phyloP scores from a whole-genome alignment of 2,797 vertebrate species.

The Ctenopoma multispine region DNA sequence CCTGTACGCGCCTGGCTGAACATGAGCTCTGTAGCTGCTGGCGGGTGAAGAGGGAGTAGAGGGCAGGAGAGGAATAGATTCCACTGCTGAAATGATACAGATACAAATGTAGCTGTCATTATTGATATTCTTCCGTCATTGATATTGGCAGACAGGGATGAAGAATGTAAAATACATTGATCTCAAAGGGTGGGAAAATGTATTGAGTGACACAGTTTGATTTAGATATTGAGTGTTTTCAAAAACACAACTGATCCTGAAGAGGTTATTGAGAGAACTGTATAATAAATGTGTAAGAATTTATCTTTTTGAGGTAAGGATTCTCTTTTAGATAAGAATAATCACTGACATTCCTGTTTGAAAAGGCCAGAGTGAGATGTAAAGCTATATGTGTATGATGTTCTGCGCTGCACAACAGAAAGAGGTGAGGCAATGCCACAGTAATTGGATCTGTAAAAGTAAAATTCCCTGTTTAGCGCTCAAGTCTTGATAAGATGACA shows the following conservation, averaged over 20 bases:
- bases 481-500: conserved; percentile 73
- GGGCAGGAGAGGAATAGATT: conserved; percentile 80
- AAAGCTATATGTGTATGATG: conserved; percentile 53
- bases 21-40: conserved; percentile 81
- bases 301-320: conserved; percentile 41
- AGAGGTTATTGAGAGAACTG: conserved; percentile 58
- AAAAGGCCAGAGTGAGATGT: conserved; percentile 55
- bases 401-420: conserved; percentile 36
- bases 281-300: conserved; percentile 41
- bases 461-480: conserved; percentile 77
- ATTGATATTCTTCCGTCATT: conserved; percentile 84
- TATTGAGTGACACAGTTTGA: conserved; percentile 79
- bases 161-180: conserved; percentile 83
- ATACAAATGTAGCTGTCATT: conserved; percentile 82
- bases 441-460: conserved; percentile 80
- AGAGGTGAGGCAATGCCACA: conserved; percentile 61
- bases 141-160: conserved; percentile 82
- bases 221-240: conserved; percentile 71
- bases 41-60: conserved; percentile 70
- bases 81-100: conserved; percentile 80
- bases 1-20: conserved; percentile 85
- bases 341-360: conserved; percentile 56
- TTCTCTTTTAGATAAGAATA: conserved; percentile 59
- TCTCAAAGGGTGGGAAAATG: conserved; percentile 67
- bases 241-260: conserved; percentile 61